Evolutionary conservation across 1,140 invertebrate genomes (phyloP), one percentile per base, ranked within the genome.

Genomic region (Hestina assimilis): DNA sequence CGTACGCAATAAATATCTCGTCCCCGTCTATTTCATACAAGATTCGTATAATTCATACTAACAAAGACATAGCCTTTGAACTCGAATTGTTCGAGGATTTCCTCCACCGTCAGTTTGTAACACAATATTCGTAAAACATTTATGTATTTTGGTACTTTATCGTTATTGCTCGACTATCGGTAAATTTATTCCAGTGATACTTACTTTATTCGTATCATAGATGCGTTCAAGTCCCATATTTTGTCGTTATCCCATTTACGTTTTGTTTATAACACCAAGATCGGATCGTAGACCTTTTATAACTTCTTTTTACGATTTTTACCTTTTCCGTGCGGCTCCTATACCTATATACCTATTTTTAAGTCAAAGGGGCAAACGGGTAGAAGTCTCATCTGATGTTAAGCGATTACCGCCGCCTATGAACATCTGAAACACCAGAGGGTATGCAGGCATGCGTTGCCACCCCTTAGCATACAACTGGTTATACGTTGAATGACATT

Each of bases 21-120:
- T 55, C 59, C 53, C 60, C 60, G 62, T 66, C 66, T 59, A 69
- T 69, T 66, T 63, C 61, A 58, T 63, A 64, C 69, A 63, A 57
- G 62, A 57, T 63, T 58, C 59, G 48, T 69, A 72, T 69, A 72
- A 68, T 64, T 66, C 67, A 69, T 64, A 53, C 41, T 60, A 65
- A 67, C 66, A 69, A 72, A 69, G 61, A 67, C 62, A 61, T 65
- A 53, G 55, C 41, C 51, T 31, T 53, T 52, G 43, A 24, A 52
- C 50, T 50, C 55, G 43, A 59, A 62, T 62, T 65, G 63, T 62
- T 41, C 35, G n/a, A 55, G 50, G 51, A 65, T 62, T 52, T 65
- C 46, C 47, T 31, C 29, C 19, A 17, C 31, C 26, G 5, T 17
- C 38, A 47, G 45, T 38, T 57, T 43, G 55, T 62, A 57, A 62